phyloP scores from a whole-genome alignment of 1,140 invertebrate genomes.

The Kradibia gibbosae region DNA sequence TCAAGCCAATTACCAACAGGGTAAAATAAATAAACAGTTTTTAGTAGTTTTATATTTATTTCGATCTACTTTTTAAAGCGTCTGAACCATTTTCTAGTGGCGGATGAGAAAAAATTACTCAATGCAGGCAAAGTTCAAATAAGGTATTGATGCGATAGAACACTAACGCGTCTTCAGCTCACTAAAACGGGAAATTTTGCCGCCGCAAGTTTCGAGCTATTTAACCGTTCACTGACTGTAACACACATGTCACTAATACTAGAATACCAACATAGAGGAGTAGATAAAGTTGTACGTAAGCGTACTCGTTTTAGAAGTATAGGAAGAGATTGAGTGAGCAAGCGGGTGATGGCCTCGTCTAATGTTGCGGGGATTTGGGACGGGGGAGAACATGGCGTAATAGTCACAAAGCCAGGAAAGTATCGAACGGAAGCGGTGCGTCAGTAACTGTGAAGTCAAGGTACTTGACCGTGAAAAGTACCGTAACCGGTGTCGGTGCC shows the following conservation, averaged over 20 bases:
- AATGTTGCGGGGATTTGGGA: no score
- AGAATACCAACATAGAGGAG: background rate
- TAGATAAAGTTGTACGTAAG: no score
- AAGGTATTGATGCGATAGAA: background rate
- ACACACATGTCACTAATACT: background rate
- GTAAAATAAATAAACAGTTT: no score
- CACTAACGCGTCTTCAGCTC: background rate
- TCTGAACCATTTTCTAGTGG: no score
- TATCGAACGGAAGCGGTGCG: conserved; percentile 69
- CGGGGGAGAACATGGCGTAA: no score
- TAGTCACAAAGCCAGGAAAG: conserved; percentile 62
- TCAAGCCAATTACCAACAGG: no score
- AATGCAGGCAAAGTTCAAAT: background rate
- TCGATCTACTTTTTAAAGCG: no score
- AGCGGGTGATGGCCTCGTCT: conserved; percentile 39
- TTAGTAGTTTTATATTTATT: no score
- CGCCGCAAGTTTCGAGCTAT: background rate
- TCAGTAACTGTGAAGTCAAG: conserved; percentile 47
- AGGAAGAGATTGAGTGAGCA: background rate
- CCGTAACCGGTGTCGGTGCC: conserved; percentile 62
- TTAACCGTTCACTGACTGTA: background rate
- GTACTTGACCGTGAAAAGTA: conserved; percentile 73
- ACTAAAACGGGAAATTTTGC: conserved; percentile 8
- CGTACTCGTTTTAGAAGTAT: background rate
- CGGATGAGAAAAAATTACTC: background rate